Evolutionary conservation across 1,140 invertebrate species (phyloP), one percentile per base, ranked within the genome.

Genomic region (Drosophila littoralis): DNA sequence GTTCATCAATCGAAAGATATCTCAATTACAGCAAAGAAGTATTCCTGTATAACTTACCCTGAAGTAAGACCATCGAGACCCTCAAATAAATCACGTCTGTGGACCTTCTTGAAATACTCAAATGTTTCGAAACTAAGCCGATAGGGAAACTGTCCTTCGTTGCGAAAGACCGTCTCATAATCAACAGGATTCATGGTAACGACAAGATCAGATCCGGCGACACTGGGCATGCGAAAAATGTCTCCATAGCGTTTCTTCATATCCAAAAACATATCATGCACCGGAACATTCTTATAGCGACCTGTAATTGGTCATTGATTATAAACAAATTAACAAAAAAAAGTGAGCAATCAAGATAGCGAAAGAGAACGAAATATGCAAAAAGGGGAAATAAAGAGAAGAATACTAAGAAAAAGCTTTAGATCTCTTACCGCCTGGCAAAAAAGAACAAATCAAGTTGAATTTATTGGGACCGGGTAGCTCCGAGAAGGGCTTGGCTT

Each of bases 91-190:
- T 92, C 86, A 0, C 35, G 50, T 35, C 79, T 63, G 32, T 86
- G 74, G 0, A 83, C 77, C 10, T 13, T 60, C 10, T 91, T 84
- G 36, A 79, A 91, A n/a, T 92, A 90, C 9, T 77, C 72, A 3
- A 92, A 33, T 10, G 80, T 74, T 7, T 77, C 45, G 6, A 92
- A 80, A 42, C 73, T 75, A 2, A 86, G 77, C 28, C 91, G 52
- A 12, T 79, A 55, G 0, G 92, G 92, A 74, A 60, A 91, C 60
- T 76, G 71, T 5, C 91, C 91, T 59, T 92, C 91, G 0, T 90
- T 81, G 0, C 91, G 84, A 17, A 91, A 91, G 8, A 89, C 35
- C 2, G 32, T 69, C 45, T 68, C 76, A 64, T 91, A 92, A 15
- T 92, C 92, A 7, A 63, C 36, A 0, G 91, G 89, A 70, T 92